Evolutionary conservation across 2,888 invertebrate species (phyloP), one percentile per base, ranked within the genome.

Genomic region (Drosophila rellima): DNA sequence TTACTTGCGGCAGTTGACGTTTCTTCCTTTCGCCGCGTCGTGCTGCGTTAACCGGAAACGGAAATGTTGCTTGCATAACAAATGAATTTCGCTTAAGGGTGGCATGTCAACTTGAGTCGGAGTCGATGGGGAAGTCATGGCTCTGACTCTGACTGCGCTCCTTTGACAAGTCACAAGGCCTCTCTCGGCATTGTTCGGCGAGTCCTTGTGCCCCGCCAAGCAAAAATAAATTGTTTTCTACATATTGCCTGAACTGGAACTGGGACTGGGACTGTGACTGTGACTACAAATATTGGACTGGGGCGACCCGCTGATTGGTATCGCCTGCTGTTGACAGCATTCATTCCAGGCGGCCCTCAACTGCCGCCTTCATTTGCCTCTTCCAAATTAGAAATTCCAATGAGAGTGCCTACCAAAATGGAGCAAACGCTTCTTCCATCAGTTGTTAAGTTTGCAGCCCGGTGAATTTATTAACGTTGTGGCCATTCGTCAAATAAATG

Each of bases 31-130:
- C 64, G n/a, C 42, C 23, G 56, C 7, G 68, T 70, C 77, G 77
- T 67, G 75, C 82, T 82, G 85, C 85, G 77, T 79, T 85, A 84
- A 90, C 86, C 90, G 90, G 90, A 90, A 90, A 78, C 90, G 91
- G 90, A 90, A 90, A 90, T 90, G 90, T 88, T 81, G 83, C 83
- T 84, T 90, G 91, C 84, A 90, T 91, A 91, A 90, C 88, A 90
- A 90, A 91, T 91, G 86, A 90, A 82, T 82, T 87, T 82, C 77
- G 75, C 87, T 74, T 67, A 63, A 60, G 66, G 68, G 72, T 51
- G 70, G 75, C 67, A 60, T 60, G 79, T 61, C 67, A 69, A 7
- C 26, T 26, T 7, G 26, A 52, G 31, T 47, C 42, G 47, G 39
- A 60, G 39, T 63, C 52, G 33, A 45, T 40, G 69, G 47, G 31